Evolutionary conservation across 2,888 invertebrate species (phyloP).

Genomic region (Ditula angustiorana): DNA sequence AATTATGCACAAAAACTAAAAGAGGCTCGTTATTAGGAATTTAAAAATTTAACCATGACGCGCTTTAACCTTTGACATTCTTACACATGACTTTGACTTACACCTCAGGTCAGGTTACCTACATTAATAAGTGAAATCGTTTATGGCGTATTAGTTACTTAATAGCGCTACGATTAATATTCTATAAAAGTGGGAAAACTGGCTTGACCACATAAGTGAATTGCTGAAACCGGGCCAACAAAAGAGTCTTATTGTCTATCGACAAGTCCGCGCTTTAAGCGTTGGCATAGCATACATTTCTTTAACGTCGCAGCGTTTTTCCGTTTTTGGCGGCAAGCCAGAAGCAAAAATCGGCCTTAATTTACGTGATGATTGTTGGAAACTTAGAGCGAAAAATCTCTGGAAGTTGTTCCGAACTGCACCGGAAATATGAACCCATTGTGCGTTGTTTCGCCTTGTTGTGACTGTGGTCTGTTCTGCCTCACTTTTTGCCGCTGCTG

Average conservation of each 20-base stretch:
- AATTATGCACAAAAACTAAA: background rate
- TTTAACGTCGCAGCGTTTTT: constrained; percentile 55
- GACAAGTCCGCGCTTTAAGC: constrained; percentile 49
- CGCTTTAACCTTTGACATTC: no score
- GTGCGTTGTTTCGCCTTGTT: constrained; percentile 68
- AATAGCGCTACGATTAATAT: constrained; percentile 24
- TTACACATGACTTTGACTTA: constrained; percentile 36
- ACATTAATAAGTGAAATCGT: constrained; percentile 37
- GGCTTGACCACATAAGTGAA: constrained; percentile 22
- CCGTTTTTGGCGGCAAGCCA: constrained; percentile 63
- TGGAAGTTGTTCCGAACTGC: constrained; percentile 55
- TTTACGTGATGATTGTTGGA: constrained; percentile 60
- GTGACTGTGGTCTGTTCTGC: constrained; percentile 54
- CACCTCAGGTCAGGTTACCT: no score
- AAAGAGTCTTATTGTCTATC: constrained; percentile 44
- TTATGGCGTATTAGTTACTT: constrained; percentile 19
- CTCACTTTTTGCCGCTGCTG: constrained; percentile 37
- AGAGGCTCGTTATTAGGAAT: background rate
- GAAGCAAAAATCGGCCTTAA: constrained; percentile 63
- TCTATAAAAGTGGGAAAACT: constrained; percentile 30
- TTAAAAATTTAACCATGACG: background rate
- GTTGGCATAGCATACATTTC: constrained; percentile 54
- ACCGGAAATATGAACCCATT: constrained; percentile 76
- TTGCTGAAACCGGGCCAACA: constrained; percentile 39
- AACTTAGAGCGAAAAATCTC: constrained; percentile 55